Evolutionary conservation across 92 coral and sea anemone species (phyloP), one percentile per base, ranked within the genome.

Genomic region (Paramuricea clavata): DNA sequence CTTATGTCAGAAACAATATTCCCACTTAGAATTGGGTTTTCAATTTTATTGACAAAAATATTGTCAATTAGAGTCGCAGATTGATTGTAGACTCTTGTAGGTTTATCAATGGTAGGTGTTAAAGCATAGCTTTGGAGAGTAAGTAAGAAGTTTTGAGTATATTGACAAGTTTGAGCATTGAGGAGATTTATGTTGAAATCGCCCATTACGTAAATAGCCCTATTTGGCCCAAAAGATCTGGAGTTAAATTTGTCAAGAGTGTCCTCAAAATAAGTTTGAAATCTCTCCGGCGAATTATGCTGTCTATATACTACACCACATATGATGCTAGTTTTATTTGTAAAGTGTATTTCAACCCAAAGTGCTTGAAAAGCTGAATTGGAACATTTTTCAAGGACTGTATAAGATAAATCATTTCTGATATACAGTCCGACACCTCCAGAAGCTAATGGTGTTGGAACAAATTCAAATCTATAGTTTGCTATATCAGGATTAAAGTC

Each of bases 391-490:
- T 89, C 92, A 30, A 84, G 69, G 33, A 84, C 59, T 71, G 27
- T 56, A 52, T 83, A 83, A 36, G 82, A 16, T 39, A 72, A 42
- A 85, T 85, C 15, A 34, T 49, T 74, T 34, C 52, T 76, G 39
- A 88, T 84, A 62, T 88, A 88, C 76, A 88, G 70, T 81, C 89
- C 93, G 61, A 90, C 87, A 73, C 93, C 93, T n/a, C n/a, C n/a
- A n/a, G n/a, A n/a, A n/a, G n/a, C n/a, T n/a, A n/a, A n/a, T n/a
- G n/a, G n/a, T n/a, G n/a, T n/a, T n/a, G n/a, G n/a, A n/a, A n/a
- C n/a, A n/a, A n/a, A n/a, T n/a, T n/a, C n/a, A n/a, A n/a, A 89
- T 22, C 34, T 59, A 43, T 89, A 89, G 49, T 81, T 81, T 27
- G 74, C 76, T n/a, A 89, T 89, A 76, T 83, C 76, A 52, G 60